Base-by-base conservation (phyloP, 2,797 vertebrate species). In the Vultur gryphus region DNA sequence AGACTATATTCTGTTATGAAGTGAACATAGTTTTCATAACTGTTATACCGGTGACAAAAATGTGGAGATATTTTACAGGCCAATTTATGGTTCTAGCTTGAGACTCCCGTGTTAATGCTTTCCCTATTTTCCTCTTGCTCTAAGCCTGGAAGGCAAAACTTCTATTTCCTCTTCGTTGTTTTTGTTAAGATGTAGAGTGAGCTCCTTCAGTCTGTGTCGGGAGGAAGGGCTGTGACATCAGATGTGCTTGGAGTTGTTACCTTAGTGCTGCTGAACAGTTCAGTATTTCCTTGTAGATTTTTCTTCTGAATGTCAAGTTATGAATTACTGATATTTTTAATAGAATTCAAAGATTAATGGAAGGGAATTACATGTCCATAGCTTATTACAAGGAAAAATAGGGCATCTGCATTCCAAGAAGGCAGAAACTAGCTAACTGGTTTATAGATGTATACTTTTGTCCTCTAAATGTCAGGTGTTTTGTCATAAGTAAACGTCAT, bases 371-470 rank as follows among this genome's bases (percentile, higher is more conserved):
- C 28, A 75, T 25, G 9, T 18, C 9, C 10, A 1, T n/a, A 52
- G 17, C 1, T 65, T 48, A 4, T 39, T 51, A 33, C 3, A 43
- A 25, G 5, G 13, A 6, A 8, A 31, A 35, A 15, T 7, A 18
- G 6, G 21, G 15, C 21, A 58, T 49, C 31, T 51, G 23, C 16
- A 3, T n/a, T 69, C 10, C 7, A 28, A 10, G 37, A 31, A 44
- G 12, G n/a, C 25, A 89, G 48, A 67, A 78, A 51, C 21, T 23
- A 28, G 17, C 24, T 72, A 0, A 46, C 20, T 39, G 11, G 3
- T 31, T 55, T 23, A 8, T 23, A 1, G 2, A 0, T 6, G 1
- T 41, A 4, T 11, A 8, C 1, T 2, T 26, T 28, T 31, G 28
- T 35, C 2, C 14, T 61, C 29, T 14, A 15, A 23, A 4, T 13